These are phyloP conservation scores for Formica exsecta DNA, from an alignment of 1,140 invertebrate species.

Conservation along the genomic window DNA sequence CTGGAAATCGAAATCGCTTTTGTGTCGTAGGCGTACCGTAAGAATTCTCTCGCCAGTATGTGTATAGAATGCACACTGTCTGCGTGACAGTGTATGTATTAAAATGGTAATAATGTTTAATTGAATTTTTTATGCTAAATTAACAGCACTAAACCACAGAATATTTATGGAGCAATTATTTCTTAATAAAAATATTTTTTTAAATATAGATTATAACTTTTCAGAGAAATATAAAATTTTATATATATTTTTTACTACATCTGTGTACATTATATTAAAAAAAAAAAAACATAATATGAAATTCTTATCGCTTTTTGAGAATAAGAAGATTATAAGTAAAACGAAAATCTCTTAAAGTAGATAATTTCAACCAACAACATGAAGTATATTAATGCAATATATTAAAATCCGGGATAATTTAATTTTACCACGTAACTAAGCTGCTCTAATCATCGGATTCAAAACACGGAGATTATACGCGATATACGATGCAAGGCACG, in stretches of 20 bases:
- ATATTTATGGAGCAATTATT: neutral
- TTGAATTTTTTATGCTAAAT: constrained; percentile 26
- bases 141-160: neutral
- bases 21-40: constrained; percentile 32
- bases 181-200: neutral
- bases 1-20: constrained; percentile 53
- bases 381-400: neutral
- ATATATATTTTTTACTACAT: neutral
- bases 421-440: constrained; percentile 46
- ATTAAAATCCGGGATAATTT: constrained; percentile 43
- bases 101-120: neutral
- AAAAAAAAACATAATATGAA: neutral
- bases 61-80: neutral
- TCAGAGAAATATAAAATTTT: neutral
- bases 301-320: neutral
- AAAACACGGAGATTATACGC: constrained; percentile 50
- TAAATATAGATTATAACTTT: neutral
- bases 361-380: neutral
- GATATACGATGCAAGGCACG: constrained; percentile 54
- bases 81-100: neutral
- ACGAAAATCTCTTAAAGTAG: neutral
- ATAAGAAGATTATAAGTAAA: neutral
- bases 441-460: constrained; percentile 48
- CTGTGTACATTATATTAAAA: neutral
- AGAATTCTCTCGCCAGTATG: neutral